Conservation (phyloP, 2,888 invertebrate genomes). For the Meghimatium bilineatum region DNA sequence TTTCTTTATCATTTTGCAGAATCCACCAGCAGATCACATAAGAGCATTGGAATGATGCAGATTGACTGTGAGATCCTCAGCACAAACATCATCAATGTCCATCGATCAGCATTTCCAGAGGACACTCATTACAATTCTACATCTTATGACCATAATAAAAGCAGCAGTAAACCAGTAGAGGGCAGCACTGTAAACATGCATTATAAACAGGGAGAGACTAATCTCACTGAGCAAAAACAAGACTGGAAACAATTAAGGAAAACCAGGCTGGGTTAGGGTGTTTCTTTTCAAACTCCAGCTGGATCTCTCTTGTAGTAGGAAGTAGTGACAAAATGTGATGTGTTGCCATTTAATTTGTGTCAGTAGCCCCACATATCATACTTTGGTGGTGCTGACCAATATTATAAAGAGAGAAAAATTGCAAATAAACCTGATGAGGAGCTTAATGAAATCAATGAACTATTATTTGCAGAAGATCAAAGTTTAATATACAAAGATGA, state of each 20-base stretch:
- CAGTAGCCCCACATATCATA: no score
- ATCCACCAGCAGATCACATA: slow-evolving; percentile 63
- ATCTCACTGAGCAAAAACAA: background rate
- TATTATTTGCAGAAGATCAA: no score
- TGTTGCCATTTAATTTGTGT: no score
- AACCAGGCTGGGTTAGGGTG: background rate
- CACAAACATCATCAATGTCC: slow-evolving; percentile 89
- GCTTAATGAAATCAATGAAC: no score
- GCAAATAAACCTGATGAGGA: no score
- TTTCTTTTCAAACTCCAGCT: no score
- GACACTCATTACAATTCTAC: slow-evolving; percentile 73
- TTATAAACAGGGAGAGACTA: background rate
- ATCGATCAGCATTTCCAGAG: slow-evolving; percentile 85
- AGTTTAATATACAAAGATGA: no score
- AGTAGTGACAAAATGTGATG: no score
- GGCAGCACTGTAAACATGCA: background rate
- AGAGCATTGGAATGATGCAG: slow-evolving; percentile 87
- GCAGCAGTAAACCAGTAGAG: background rate
- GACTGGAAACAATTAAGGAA: background rate
- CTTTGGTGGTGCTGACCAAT: no score
- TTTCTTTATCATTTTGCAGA: no score
- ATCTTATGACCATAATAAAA: background rate
- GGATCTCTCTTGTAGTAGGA: no score
- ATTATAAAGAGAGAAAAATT: no score
- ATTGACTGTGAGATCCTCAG: slow-evolving; percentile 97